Percentiles rank a stretch among this genome's conserved stretches.
Evolutionary conservation across 2,888 invertebrate species (phyloP).

Genomic region (Pollenia amentaria): DNA sequence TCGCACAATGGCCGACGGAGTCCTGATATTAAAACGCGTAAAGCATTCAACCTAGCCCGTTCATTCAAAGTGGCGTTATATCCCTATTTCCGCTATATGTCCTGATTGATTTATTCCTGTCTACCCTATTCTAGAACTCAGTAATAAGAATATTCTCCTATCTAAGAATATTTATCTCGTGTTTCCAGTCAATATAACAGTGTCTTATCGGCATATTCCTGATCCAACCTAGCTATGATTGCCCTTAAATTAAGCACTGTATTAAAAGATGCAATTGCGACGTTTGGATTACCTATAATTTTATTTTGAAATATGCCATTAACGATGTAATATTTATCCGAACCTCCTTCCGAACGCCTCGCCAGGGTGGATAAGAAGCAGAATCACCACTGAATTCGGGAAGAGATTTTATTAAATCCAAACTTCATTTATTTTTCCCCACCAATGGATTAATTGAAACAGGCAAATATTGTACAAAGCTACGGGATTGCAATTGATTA

Average conservation of each 20-base stretch:
- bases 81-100: slow-evolving; percentile 58
- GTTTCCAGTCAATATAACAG: slow-evolving; percentile 7
- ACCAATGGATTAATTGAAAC: slow-evolving; percentile 28
- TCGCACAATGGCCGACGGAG: slow-evolving; percentile 37
- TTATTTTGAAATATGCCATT: slow-evolving; percentile 53
- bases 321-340: slow-evolving; percentile 46
- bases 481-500: slow-evolving; percentile 51
- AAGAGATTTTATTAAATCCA: slow-evolving; percentile 55
- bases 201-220: too few species aligned
- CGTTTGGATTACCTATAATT: slow-evolving; percentile 52
- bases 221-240: slow-evolving; percentile 42
- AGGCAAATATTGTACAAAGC: slow-evolving; percentile 34
- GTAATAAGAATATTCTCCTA: slow-evolving; percentile 44
- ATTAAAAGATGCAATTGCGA: slow-evolving; percentile 53
- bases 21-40: too few species aligned
- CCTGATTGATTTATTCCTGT: slow-evolving; percentile 59
- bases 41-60: slow-evolving; percentile 18
- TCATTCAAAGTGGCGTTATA: slow-evolving; percentile 49
- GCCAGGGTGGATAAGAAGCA: slow-evolving; percentile 45
- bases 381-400: slow-evolving; percentile 52
- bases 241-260: slow-evolving; percentile 51
- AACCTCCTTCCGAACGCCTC: slow-evolving; percentile 50
- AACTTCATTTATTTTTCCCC: slow-evolving; percentile 50
- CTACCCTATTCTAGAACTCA: slow-evolving; percentile 56
- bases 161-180: slow-evolving; percentile 30